These are phyloP conservation scores for Enteromius fasciolatus DNA, from an alignment of 2,797 vertebrate genomes.

Conservation along the genomic window DNA sequence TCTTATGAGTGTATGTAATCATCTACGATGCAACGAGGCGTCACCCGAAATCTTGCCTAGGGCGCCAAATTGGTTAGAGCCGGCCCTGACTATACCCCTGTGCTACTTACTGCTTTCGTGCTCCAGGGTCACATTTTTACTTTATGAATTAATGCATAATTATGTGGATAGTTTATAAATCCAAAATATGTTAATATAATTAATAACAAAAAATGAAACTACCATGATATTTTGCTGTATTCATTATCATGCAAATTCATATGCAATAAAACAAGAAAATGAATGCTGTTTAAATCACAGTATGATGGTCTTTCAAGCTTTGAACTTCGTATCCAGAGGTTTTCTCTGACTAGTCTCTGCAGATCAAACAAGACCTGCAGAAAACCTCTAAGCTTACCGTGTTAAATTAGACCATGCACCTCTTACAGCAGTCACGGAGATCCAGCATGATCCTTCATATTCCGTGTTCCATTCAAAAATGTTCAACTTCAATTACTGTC, in stretches of 20 bases:
- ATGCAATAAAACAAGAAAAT: background rate
- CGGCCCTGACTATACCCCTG: too few species aligned
- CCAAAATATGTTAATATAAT: background rate
- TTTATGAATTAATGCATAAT: background rate
- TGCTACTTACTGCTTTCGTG: background rate
- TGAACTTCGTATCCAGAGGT: background rate
- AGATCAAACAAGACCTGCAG: background rate
- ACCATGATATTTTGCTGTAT: background rate
- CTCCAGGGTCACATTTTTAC: background rate
- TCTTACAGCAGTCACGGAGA: background rate
- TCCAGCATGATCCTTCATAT: background rate
- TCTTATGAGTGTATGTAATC: too few species aligned
- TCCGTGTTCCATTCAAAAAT: background rate
- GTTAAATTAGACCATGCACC: background rate
- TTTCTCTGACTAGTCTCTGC: background rate
- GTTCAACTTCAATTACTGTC: constrained; percentile 40
- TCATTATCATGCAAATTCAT: background rate
- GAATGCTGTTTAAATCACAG: background rate
- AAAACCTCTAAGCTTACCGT: background rate
- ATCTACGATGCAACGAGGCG: too few species aligned
- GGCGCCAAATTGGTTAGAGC: too few species aligned
- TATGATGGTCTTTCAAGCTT: background rate
- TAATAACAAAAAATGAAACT: background rate
- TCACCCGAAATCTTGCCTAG: too few species aligned
- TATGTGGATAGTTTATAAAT: background rate